Evolutionary conservation across 2,888 invertebrate species (phyloP).

Genomic region (Bedellia somnulentella): DNA sequence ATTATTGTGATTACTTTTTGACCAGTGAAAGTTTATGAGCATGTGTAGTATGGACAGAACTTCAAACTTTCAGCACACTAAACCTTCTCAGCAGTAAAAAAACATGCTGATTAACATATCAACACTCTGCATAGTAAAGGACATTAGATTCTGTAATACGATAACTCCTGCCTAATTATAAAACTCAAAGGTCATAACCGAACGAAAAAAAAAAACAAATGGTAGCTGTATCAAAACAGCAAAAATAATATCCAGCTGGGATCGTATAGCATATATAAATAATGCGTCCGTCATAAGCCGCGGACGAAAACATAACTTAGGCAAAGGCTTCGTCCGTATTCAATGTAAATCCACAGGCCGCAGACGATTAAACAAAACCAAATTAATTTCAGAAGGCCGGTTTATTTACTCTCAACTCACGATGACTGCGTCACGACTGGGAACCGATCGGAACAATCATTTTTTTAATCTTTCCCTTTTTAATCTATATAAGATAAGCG

Average conservation of each 20-base stretch:
- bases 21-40: no score
- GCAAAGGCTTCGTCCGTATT: constrained; percentile 51
- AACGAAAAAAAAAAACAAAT: no score
- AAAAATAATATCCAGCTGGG: constrained; percentile 52
- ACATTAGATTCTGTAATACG: no score
- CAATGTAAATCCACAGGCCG: constrained; percentile 54
- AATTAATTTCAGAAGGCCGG: constrained; percentile 56
- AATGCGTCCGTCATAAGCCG: constrained; percentile 52
- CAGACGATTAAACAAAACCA: constrained; percentile 58
- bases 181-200: no score
- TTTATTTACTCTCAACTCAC: constrained; percentile 36
- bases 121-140: no score
- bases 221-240: no score
- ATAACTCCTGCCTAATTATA: no score
- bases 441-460: constrained; percentile 1
- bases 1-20: no score
- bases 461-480: constrained; percentile 1
- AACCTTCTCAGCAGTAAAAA: no score
- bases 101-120: no score
- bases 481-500: not conserved
- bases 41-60: no score
- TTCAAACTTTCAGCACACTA: no score
- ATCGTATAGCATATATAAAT: constrained; percentile 45
- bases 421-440: not conserved
- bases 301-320: constrained; percentile 54